Evolutionary conservation across 1,140 invertebrate genomes (phyloP).

Genomic region (Anastrepha obliqua): DNA sequence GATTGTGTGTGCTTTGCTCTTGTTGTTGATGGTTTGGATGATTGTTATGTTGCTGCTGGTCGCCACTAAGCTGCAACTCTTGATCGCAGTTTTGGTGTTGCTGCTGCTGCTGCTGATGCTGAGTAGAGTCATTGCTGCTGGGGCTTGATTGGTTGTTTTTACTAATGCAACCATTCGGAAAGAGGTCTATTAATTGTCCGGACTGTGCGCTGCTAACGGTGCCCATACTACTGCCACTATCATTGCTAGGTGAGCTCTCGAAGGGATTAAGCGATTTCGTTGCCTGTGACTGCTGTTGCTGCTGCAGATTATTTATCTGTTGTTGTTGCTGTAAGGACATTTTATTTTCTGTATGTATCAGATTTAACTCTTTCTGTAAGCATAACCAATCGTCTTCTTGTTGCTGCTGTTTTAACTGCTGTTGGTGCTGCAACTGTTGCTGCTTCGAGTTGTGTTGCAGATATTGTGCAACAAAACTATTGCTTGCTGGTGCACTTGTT

Average conservation of each 20-base stretch:
- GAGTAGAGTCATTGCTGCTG: not conserved
- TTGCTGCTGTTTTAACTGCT: not conserved
- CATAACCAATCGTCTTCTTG: constrained; percentile 81
- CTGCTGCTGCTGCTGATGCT: constrained; percentile 64
- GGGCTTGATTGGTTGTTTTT: constrained; percentile 61
- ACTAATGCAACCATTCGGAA: constrained; percentile 70
- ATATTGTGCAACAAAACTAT: constrained; percentile 46
- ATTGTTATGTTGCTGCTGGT: constrained; percentile 59
- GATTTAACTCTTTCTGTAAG: constrained; percentile 80
- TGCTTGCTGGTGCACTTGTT: constrained; percentile 26
- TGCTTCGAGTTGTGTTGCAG: constrained; percentile 30
- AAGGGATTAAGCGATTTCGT: constrained; percentile 50
- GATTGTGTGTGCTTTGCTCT: constrained; percentile 63
- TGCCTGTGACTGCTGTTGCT: constrained; percentile 38
- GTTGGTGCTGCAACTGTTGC: constrained; percentile 39
- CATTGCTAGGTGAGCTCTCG: not conserved
- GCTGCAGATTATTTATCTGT: not conserved
- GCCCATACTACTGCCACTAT: not conserved
- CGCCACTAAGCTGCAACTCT: not conserved
- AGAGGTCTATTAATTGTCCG: constrained; percentile 64
- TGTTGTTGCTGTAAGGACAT: constrained; percentile 56
- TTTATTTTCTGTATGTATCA: constrained; percentile 65
- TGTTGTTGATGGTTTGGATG: constrained; percentile 59
- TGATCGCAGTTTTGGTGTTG: constrained; percentile 45
- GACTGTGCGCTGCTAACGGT: not conserved